Evolutionary conservation across 2,888 invertebrate genomes (phyloP).

Genomic region (Erpobdella octoculata): DNA sequence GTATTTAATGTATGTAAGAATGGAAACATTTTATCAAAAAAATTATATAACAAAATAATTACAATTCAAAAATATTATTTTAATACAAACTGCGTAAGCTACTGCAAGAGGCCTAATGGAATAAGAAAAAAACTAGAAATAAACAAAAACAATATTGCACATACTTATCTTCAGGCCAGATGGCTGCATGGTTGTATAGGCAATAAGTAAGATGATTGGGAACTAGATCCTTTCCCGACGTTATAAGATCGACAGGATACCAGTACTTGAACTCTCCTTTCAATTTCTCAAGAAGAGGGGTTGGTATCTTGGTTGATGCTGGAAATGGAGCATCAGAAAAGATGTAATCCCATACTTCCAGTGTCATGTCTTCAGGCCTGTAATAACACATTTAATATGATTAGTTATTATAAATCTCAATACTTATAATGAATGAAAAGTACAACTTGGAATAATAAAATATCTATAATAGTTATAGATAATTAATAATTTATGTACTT

Average conservation of each 20-base stretch:
- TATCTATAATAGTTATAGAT: too few relatives aligned
- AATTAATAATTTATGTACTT: too few relatives aligned
- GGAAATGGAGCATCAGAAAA: constrained; percentile 64
- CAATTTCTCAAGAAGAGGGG: constrained; percentile 68
- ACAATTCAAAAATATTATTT: too few relatives aligned
- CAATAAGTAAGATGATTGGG: constrained; percentile 94
- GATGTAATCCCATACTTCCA: constrained; percentile 93
- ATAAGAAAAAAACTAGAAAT: too few relatives aligned
- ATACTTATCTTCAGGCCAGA: constrained; percentile 77
- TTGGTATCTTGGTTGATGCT: constrained; percentile 59
- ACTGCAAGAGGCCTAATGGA: too few relatives aligned
- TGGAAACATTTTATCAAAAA: too few relatives aligned
- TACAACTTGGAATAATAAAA: too few relatives aligned
- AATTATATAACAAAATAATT: too few relatives aligned
- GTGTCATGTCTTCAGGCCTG: constrained; percentile 70
- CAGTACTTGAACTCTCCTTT: constrained; percentile 86
- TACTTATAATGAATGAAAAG: too few relatives aligned
- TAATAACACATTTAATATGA: too few relatives aligned
- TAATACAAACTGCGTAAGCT: too few relatives aligned
- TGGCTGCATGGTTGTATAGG: constrained; percentile 89
- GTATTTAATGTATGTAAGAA: not conserved
- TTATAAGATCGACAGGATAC: constrained; percentile 90
- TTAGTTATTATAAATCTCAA: too few relatives aligned
- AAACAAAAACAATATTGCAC: constrained; percentile 4
- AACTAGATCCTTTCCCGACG: constrained; percentile 91